Conservation (phyloP, 2,797 vertebrate genomes). For the Moxostoma hubbsi region DNA sequence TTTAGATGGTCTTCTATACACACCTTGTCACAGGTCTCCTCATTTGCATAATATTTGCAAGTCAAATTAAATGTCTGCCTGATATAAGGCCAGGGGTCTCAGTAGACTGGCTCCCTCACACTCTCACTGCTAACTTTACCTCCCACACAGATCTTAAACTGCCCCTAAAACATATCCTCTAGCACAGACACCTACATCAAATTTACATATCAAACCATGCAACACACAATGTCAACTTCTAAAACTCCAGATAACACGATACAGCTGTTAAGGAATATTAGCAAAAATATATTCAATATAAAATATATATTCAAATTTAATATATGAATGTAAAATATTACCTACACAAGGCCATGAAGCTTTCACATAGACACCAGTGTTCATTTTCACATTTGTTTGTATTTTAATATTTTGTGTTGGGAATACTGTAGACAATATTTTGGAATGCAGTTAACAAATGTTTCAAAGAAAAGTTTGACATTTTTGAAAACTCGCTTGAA, state of each 20-base stretch:
- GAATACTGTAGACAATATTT: not conserved
- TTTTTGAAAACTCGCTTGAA: too few relatives aligned
- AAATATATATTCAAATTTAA: slow-evolving; percentile 5
- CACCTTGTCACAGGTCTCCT: slow-evolving; percentile 26
- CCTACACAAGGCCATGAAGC: not conserved
- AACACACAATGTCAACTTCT: not conserved
- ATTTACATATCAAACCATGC: not conserved
- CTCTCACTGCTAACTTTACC: slow-evolving; percentile 1
- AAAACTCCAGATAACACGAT: slow-evolving; percentile 3
- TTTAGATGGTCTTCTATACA: slow-evolving; percentile 29
- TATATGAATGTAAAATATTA: not conserved
- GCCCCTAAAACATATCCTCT: slow-evolving; percentile 25
- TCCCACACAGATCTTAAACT: slow-evolving; percentile 5
- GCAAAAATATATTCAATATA: not conserved
- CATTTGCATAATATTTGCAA: slow-evolving; percentile 46
- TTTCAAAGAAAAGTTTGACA: too few relatives aligned
- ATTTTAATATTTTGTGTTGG: not conserved
- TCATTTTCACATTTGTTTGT: not conserved
- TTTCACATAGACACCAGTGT: not conserved
- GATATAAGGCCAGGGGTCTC: slow-evolving; percentile 35
- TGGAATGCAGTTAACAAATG: too few relatives aligned
- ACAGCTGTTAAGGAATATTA: not conserved
- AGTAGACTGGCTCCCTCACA: slow-evolving; percentile 5
- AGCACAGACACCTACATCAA: slow-evolving; percentile 4
- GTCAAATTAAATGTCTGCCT: slow-evolving; percentile 36